Conservation (phyloP, 2,797 vertebrate species). For the Sebastes vulpes region DNA sequence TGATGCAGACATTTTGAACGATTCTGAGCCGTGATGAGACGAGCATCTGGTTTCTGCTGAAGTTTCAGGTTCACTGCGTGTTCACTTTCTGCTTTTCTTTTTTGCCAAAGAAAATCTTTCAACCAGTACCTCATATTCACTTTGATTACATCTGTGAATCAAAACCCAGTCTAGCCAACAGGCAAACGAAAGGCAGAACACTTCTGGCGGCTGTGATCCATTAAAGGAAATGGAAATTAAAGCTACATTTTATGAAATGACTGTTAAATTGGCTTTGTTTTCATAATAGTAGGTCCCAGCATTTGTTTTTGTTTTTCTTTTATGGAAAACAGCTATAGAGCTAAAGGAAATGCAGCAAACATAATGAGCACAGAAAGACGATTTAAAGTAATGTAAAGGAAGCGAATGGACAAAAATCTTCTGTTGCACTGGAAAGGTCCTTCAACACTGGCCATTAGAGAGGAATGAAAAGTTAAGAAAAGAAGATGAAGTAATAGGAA, state of each 20-base stretch:
- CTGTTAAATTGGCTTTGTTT: slow-evolving; percentile 16
- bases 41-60: slow-evolving; percentile 29
- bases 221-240: slow-evolving; percentile 45
- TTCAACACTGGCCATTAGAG: slow-evolving; percentile 2
- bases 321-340: not conserved
- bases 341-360: not conserved
- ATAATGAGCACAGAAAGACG: not conserved
- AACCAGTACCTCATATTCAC: slow-evolving; percentile 15
- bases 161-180: slow-evolving; percentile 16
- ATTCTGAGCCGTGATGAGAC: slow-evolving; percentile 29
- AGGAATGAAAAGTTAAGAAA: slow-evolving; percentile 25
- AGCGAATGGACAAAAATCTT: not conserved
- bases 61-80: slow-evolving; percentile 38
- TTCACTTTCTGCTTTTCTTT: slow-evolving; percentile 8
- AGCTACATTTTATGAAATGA: slow-evolving; percentile 27
- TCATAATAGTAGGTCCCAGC: not conserved
- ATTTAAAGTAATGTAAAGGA: not conserved
- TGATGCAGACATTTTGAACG: not conserved
- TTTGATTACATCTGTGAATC: slow-evolving; percentile 45
- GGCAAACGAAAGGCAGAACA: slow-evolving; percentile 8
- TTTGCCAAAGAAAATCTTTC: slow-evolving; percentile 36
- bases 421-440: not conserved
- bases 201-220: slow-evolving; percentile 37
- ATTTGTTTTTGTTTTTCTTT: not conserved
- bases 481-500: not conserved